Evolutionary conservation across 2,888 invertebrate genomes (phyloP).

Genomic region (Sminthurinus aureus): DNA sequence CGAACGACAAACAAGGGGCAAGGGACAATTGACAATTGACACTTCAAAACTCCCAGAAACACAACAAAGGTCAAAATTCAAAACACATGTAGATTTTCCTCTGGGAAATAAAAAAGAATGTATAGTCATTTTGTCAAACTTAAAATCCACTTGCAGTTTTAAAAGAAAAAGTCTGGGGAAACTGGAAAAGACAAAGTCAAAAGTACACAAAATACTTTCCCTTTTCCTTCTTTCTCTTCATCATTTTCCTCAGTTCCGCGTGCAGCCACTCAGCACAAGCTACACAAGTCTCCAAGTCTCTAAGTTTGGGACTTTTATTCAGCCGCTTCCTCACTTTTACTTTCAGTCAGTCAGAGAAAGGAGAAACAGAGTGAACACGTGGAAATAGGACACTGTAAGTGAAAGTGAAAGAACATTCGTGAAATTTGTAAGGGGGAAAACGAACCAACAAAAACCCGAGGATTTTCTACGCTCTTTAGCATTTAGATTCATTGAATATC

Average conservation of each 20-base stretch:
- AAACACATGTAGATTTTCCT: neutral
- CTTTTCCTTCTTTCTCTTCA: too few species aligned
- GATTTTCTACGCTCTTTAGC: neutral
- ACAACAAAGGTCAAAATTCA: neutral
- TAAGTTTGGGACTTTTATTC: neutral
- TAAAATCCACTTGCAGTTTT: too few species aligned
- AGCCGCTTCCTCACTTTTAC: neutral
- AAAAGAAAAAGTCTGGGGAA: neutral
- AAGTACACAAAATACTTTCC: neutral
- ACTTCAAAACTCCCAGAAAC: neutral
- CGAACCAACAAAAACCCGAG: neutral
- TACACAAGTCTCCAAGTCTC: too few species aligned
- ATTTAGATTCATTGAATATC: too few species aligned
- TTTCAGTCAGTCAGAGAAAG: neutral
- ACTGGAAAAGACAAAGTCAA: neutral
- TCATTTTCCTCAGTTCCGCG: too few species aligned
- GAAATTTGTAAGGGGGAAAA: neutral
- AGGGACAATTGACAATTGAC: neutral
- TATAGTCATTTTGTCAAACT: neutral
- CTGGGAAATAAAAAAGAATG: neutral
- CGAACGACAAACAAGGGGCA: too few species aligned
- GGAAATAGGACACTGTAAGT: neutral
- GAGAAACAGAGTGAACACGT: neutral
- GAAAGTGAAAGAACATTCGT: neutral
- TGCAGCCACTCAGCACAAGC: neutral